phyloP scores from a whole-genome alignment of 2,113 vertebrate genomes.

The Pyrgilauda ruficollis region DNA sequence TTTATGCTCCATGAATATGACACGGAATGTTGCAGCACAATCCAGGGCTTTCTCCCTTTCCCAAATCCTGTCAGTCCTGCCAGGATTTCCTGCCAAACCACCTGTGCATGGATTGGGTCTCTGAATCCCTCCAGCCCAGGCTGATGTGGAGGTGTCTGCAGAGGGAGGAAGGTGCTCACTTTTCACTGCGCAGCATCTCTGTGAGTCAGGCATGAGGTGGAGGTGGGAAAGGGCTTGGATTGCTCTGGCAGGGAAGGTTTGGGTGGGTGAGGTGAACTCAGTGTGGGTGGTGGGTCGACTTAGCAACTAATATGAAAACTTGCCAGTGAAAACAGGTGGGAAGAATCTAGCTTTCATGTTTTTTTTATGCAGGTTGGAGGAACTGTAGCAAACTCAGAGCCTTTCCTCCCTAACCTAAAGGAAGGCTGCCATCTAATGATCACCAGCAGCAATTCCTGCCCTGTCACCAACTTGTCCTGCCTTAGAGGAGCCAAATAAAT shows the following conservation, averaged over 20 bases:
- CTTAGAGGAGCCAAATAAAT: background rate
- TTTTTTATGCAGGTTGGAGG: background rate
- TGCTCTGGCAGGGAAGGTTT: background rate
- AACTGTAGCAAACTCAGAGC: background rate
- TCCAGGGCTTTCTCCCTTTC: background rate
- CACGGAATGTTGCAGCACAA: background rate
- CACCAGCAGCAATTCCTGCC: background rate
- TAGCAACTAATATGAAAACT: background rate
- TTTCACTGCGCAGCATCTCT: background rate
- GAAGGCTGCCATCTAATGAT: slow-evolving; percentile 54
- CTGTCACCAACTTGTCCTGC: background rate
- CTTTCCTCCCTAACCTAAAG: background rate
- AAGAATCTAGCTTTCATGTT: background rate
- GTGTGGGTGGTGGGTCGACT: background rate
- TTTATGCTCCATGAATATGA: background rate
- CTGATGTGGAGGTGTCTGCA: background rate
- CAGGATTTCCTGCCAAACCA: too few relatives aligned
- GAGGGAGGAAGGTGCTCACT: background rate
- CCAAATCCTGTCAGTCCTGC: background rate
- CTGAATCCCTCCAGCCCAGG: background rate
- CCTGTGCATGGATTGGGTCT: background rate
- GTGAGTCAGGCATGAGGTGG: background rate
- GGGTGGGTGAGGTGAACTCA: background rate
- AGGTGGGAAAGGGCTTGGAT: background rate
- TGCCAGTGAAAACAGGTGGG: background rate